phyloP scores from a whole-genome alignment of 2,113 vertebrate species.

The Anseranas semipalmata region DNA sequence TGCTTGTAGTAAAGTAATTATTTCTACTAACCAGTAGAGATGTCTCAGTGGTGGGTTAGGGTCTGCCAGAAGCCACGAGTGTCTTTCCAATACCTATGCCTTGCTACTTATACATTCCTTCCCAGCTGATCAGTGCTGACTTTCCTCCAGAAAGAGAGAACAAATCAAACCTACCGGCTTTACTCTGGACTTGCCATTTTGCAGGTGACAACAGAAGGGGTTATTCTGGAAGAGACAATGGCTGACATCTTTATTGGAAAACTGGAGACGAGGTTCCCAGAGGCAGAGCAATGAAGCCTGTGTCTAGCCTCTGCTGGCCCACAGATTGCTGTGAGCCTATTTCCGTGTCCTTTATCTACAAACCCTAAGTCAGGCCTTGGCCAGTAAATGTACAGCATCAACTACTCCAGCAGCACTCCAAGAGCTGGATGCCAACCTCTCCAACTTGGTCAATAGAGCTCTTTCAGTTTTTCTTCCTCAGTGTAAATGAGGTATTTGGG shows the following conservation, averaged over 20 bases:
- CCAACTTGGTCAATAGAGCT: neutral
- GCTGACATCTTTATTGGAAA: neutral
- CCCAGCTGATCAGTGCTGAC: neutral
- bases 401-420: neutral
- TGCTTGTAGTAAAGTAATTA: neutral
- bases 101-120: neutral
- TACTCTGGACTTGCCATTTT: neutral
- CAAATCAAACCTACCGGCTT: neutral
- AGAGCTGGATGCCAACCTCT: neutral
- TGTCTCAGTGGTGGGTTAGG: neutral
- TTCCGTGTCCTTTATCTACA: neutral
- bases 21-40: neutral
- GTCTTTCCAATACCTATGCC: neutral
- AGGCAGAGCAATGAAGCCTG: neutral
- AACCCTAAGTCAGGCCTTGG: neutral
- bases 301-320: neutral
- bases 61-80: neutral
- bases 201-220: neutral
- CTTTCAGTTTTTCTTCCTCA: neutral
- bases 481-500: neutral
- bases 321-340: neutral
- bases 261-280: neutral
- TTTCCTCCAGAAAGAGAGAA: neutral
- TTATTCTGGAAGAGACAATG: neutral
- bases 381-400: neutral